Base-by-base conservation (phyloP, 2,113 vertebrate species). In the Lichenostomus cassidix region DNA sequence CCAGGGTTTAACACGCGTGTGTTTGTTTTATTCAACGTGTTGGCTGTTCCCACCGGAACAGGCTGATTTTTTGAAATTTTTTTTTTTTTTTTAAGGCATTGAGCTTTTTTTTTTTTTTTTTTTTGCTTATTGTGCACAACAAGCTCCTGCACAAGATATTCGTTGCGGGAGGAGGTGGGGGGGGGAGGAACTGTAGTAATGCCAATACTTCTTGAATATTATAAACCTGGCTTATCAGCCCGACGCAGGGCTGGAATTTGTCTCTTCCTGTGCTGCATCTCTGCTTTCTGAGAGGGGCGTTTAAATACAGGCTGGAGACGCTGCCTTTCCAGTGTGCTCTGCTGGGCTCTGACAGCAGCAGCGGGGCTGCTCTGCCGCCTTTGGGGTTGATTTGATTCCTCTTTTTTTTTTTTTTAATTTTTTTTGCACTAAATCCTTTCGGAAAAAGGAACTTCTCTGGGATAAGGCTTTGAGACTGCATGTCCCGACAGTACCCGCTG, bases 211-310 rank as follows among this genome's bases (percentile, higher is more conserved):
- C 94, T 96, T 94, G 94, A 97, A 97, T 95, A 95, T 96, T 96
- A 97, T 96, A 95, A 96, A 96, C 95, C 94, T 95, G 94, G 92
- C 94, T 96, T 96, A 97, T 97, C 96, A 97, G 93, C 83, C 71
- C 41, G 88, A 86, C 71, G 76, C 96, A 96, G 95, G 24, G 96
- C 95, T 97, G 93, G 95, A 97, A 95, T 95, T 96, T 83, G 95
- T 95, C 95, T 96, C 93, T 97, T 96, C 94, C 95, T 95, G 94
- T 96, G 96, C 92, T 92, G 95, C 93, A 95, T 97, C 94, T 96
- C 95, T 93, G 92, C 92, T 90, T 83, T 96, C 93, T 85, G 88
- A 88, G 93, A 96, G 96, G 92, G 85, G 95, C 88, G 88, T 95
- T 96, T 94, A 96, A 97, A 97, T 90, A 94, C 76, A 81, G 96